Evolutionary conservation across 2,797 vertebrate species (phyloP).

Genomic region (Gila robusta): DNA sequence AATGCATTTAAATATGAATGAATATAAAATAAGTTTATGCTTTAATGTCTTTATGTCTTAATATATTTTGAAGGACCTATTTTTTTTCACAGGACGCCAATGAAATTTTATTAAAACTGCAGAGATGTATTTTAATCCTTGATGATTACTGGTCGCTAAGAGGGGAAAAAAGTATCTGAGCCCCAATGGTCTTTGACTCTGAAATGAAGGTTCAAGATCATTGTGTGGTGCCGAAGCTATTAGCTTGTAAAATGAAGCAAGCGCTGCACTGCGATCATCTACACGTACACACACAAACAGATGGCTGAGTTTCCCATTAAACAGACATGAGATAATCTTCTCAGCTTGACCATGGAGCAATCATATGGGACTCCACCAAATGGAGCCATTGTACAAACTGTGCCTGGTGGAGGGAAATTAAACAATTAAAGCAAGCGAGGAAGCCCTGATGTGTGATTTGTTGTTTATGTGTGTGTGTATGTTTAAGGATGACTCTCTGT

Average conservation of each 20-base stretch:
- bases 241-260: constrained; percentile 59
- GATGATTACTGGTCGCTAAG: constrained; percentile 27
- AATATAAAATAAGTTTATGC: background rate
- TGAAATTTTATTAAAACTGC: constrained; percentile 14
- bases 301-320: constrained; percentile 62
- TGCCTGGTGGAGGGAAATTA: constrained; percentile 60
- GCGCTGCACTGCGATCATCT: constrained; percentile 47
- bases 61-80: background rate
- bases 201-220: constrained; percentile 57
- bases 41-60: background rate
- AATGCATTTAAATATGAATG: background rate
- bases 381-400: constrained; percentile 63
- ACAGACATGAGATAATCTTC: constrained; percentile 70
- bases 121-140: constrained; percentile 41
- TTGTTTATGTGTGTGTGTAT: constrained; percentile 4
- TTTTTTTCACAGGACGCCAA: constrained; percentile 36
- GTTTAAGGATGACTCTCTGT: constrained; percentile 26
- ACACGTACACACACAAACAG: constrained; percentile 60
- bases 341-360: constrained; percentile 64
- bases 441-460: constrained; percentile 45
- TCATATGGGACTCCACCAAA: constrained; percentile 64
- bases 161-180: background rate
- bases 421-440: constrained; percentile 59
- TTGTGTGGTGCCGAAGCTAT: constrained; percentile 49
- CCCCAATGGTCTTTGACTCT: constrained; percentile 41